These are phyloP conservation scores for Quadroppia sp. DNA, from an alignment of 2,888 invertebrate genomes.

Conservation along the genomic window DNA sequence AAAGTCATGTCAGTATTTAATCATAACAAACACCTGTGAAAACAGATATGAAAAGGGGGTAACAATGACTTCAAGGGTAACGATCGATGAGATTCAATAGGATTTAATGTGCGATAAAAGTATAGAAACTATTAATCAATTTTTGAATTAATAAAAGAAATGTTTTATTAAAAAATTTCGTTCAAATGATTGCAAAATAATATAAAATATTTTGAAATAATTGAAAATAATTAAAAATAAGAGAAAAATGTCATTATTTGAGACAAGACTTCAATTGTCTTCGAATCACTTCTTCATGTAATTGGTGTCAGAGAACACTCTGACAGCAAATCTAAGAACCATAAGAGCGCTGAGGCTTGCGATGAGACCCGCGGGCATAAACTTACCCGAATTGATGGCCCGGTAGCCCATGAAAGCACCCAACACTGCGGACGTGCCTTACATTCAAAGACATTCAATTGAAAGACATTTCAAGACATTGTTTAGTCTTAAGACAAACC, in stretches of 20 bases:
- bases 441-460: slow-evolving; percentile 36
- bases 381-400: slow-evolving; percentile 75
- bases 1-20: no score
- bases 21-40: no score
- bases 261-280: background rate
- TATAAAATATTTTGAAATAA: no score
- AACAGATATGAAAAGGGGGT: no score
- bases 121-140: no score
- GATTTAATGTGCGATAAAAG: no score
- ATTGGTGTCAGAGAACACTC: slow-evolving; percentile 41
- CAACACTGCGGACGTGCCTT: slow-evolving; percentile 66
- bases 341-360: slow-evolving; percentile 55
- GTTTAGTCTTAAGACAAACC: slow-evolving; percentile 53
- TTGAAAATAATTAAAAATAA: no score
- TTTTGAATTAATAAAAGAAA: no score
- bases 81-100: no score
- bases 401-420: slow-evolving; percentile 85
- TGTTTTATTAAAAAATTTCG: no score
- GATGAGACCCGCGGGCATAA: slow-evolving; percentile 92
- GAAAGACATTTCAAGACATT: background rate
- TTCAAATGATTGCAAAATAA: no score
- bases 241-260: background rate
- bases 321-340: slow-evolving; percentile 51
- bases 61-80: no score
- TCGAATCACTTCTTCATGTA: slow-evolving; percentile 29